phyloP scores from a whole-genome alignment of 2,888 invertebrate genomes.

The Leptinotarsa rubiginosa region DNA sequence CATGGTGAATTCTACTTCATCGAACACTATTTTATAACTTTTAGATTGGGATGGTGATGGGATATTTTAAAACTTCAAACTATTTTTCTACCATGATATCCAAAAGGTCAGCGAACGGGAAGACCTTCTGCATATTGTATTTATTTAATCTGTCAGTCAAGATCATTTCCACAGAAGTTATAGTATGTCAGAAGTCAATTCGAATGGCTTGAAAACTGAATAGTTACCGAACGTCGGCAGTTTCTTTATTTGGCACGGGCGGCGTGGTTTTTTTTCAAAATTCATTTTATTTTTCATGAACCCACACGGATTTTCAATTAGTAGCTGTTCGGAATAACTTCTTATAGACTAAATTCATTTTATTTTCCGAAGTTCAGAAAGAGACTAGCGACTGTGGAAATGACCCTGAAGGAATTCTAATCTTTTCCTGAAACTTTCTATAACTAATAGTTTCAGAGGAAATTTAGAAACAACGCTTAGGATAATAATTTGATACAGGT shows the following conservation, averaged over 20 bases:
- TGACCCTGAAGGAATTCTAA: constrained; percentile 32
- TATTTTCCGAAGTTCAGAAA: no score
- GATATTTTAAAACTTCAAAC: constrained; percentile 39
- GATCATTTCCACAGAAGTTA: neutral
- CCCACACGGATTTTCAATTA: no score
- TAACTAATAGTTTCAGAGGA: constrained; percentile 43
- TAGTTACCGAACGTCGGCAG: no score
- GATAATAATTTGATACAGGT: neutral
- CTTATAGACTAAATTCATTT: neutral
- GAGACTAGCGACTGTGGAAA: neutral
- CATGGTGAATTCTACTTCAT: neutral
- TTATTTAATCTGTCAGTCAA: neutral
- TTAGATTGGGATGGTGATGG: constrained; percentile 50
- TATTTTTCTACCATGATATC: constrained; percentile 16
- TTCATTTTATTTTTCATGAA: no score
- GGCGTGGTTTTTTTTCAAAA: no score
- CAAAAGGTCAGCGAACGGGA: constrained; percentile 15
- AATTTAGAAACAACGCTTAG: constrained; percentile 30
- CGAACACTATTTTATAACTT: constrained; percentile 44
- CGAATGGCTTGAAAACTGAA: no score
- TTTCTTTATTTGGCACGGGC: no score
- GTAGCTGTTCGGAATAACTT: no score
- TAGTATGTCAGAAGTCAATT: no score
- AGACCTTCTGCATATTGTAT: constrained; percentile 16
- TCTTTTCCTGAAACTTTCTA: constrained; percentile 45